phyloP scores from a whole-genome alignment of 2,888 invertebrate species.

The Sesia apiformis region DNA sequence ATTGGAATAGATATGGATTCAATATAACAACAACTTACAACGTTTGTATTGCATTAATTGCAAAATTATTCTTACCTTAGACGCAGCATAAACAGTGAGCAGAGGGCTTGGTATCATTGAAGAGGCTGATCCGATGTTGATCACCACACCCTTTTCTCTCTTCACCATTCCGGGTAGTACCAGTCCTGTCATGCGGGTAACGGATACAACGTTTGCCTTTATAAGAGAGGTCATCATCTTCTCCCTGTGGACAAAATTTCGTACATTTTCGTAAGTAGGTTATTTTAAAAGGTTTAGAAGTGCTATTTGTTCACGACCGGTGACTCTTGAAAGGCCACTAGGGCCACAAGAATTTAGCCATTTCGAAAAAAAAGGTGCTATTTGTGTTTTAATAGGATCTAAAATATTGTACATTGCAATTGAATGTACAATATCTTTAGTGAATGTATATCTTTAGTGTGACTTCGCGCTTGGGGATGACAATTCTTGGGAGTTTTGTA shows the following conservation, averaged over 20 bases:
- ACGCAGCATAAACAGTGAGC: constrained; percentile 88
- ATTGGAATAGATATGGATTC: too few species aligned
- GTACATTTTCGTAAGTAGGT: not conserved
- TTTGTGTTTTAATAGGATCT: constrained; percentile 2
- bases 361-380: not conserved
- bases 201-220: constrained; percentile 85
- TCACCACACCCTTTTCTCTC: constrained; percentile 85
- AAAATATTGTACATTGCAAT: constrained; percentile 33
- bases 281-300: not conserved
- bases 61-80: constrained; percentile 77
- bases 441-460: too few species aligned
- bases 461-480: too few species aligned
- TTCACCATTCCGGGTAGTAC: constrained; percentile 90
- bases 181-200: constrained; percentile 88
- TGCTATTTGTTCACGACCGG: not conserved
- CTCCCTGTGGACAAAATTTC: constrained; percentile 46
- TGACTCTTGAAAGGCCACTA: not conserved
- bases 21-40: too few species aligned
- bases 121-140: constrained; percentile 92
- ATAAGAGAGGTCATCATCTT: constrained; percentile 79
- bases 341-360: too few species aligned
- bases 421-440: too few species aligned
- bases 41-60: too few species aligned
- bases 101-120: constrained; percentile 88
- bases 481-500: too few species aligned